Conservation (phyloP, 1,140 invertebrate genomes). For the Drosophila arawakana region DNA sequence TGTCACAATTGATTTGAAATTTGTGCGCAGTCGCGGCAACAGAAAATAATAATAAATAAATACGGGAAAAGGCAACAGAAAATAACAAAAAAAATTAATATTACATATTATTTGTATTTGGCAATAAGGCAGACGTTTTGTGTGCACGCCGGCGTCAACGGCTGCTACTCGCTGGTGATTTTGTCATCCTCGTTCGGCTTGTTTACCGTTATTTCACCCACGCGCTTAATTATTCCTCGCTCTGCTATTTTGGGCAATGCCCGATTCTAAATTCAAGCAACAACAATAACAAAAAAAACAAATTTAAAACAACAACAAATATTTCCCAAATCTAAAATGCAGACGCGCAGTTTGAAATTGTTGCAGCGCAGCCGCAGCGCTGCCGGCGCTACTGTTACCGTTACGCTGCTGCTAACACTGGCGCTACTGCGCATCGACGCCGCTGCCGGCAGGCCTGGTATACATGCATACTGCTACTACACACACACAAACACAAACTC, state of each 20-base stretch:
- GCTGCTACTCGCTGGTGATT: slow-evolving; percentile 22
- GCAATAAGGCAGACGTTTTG: slow-evolving; percentile 48
- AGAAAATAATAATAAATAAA: slow-evolving; percentile 33
- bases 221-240: slow-evolving; percentile 69
- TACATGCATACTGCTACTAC: slow-evolving; percentile 21
- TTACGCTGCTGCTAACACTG: slow-evolving; percentile 47
- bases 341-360: slow-evolving; percentile 47
- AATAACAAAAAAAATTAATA: slow-evolving; percentile 45
- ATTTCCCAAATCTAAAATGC: slow-evolving; percentile 54
- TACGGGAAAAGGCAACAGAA: slow-evolving; percentile 46
- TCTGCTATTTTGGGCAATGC: slow-evolving; percentile 65
- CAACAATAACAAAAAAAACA: slow-evolving; percentile 10
- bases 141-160: slow-evolving; percentile 46
- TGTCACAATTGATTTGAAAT: slow-evolving; percentile 76
- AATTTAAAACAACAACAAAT: slow-evolving; percentile 21
- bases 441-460: slow-evolving; percentile 71
- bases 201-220: slow-evolving; percentile 69
- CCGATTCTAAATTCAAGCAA: slow-evolving; percentile 70
- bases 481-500: not conserved
- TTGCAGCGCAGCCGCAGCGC: slow-evolving; percentile 32
- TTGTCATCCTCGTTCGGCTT: slow-evolving; percentile 48
- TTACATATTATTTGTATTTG: slow-evolving; percentile 78
- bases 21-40: slow-evolving; percentile 40
- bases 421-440: slow-evolving; percentile 53
- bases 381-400: slow-evolving; percentile 31